These are phyloP conservation scores for Neomicropteryx cornuta DNA, from an alignment of 1,140 invertebrate species.

Conservation along the genomic window DNA sequence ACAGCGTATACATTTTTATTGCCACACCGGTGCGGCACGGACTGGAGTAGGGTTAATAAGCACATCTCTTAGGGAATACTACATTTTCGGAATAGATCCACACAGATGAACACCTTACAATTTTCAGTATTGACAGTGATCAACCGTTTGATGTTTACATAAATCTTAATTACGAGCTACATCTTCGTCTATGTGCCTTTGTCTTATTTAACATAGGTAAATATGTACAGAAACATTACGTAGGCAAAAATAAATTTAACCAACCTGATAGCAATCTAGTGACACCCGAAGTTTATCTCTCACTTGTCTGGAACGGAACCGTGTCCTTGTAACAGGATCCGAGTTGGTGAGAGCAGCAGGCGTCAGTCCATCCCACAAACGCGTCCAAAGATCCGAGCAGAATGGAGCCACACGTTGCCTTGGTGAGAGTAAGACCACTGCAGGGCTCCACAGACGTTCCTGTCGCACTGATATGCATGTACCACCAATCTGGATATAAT, in stretches of 20 bases:
- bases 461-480: slow-evolving; percentile 42
- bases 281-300: slow-evolving; percentile 65
- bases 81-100: too few species aligned
- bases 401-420: slow-evolving; percentile 70
- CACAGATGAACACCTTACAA: too few species aligned
- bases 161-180: too few species aligned
- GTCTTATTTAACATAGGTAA: too few species aligned
- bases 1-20: too few species aligned
- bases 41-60: too few species aligned
- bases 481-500: slow-evolving; percentile 24
- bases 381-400: slow-evolving; percentile 69
- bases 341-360: slow-evolving; percentile 37
- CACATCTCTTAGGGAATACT: too few species aligned
- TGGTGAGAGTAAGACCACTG: slow-evolving; percentile 70
- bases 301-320: slow-evolving; percentile 57
- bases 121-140: too few species aligned
- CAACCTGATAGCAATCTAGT: slow-evolving; percentile 64
- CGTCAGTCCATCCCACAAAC: slow-evolving; percentile 60
- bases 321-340: too few species aligned
- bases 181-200: too few species aligned
- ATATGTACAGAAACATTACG: slow-evolving; percentile 1
- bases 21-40: too few species aligned
- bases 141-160: too few species aligned
- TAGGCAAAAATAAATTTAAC: slow-evolving; percentile 8
- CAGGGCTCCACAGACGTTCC: slow-evolving; percentile 65